Percentiles rank a stretch among this genome's conserved stretches.
Evolutionary conservation across 2,797 vertebrate genomes (phyloP).

Genomic region (Neosilurus mollespiculum): DNA sequence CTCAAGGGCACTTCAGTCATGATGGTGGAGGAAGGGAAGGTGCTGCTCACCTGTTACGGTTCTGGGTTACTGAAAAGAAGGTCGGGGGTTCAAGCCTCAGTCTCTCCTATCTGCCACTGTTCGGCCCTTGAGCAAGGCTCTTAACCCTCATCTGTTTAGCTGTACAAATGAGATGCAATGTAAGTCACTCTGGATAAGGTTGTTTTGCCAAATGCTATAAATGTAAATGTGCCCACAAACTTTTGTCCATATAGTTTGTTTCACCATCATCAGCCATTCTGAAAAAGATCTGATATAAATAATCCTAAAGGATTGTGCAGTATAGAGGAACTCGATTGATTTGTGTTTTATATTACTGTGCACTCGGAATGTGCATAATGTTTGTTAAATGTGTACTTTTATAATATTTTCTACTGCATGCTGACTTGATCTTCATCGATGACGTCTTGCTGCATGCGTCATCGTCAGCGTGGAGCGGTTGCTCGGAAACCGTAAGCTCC

Average conservation of each 20-base stretch:
- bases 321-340: not conserved
- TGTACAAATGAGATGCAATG: too few species aligned
- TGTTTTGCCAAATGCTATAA: not conserved
- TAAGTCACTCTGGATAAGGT: too few species aligned
- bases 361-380: not conserved
- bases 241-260: not conserved
- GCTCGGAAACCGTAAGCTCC: not conserved
- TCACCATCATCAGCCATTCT: not conserved
- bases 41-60: too few species aligned
- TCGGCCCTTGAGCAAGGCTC: too few species aligned
- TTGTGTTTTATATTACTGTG: not conserved
- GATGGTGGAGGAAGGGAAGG: too few species aligned
- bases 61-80: too few species aligned
- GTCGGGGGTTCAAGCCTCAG: too few species aligned
- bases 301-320: not conserved
- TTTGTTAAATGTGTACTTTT: too few species aligned
- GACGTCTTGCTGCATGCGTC: not conserved
- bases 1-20: too few species aligned
- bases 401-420: not conserved
- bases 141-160: too few species aligned
- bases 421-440: not conserved
- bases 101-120: too few species aligned
- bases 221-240: not conserved
- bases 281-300: not conserved
- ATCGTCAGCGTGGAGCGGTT: not conserved